Evolutionary conservation across 1,140 invertebrate genomes (phyloP), one percentile per base, ranked within the genome.

Genomic region (Leptinotarsa lineolata): DNA sequence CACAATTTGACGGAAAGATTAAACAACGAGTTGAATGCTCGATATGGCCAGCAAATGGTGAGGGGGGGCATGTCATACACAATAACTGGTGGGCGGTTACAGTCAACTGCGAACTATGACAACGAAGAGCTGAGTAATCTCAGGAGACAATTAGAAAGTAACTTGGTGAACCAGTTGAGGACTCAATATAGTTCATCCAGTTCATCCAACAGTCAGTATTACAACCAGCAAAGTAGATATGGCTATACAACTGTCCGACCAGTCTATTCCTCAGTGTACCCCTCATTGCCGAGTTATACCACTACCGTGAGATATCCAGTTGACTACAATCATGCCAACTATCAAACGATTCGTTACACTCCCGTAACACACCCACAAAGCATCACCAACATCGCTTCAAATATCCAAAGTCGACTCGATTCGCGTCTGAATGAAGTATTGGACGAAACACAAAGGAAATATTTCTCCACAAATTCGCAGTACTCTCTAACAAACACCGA

Each of bases 101-200:
- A 77, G 72, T 46, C 74, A 59, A 71, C 68, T 4, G 78, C 81
- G 3, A 83, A 82, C 68, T 83, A 84, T 58, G 72, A 83, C 11
- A 78, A 78, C 46, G 79, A 80, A 65, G 81, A 84, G 74, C 76
- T 83, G 4, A 71, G 74, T n/a, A 76, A 82, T 66, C 61, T 84
- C 24, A 79, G 72, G 15, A 70, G 72, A 44, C 78, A 81, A 68
- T 65, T 84, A 22, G 81, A 83, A 75, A 72, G 71, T 22, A 72
- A 74, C 67, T 73, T 84, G 15, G 44, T 83, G 20, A 61, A 77
- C 58, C 67, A 82, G 72, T 75, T 84, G 13, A 65, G 81, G 12
- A 66, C 71, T 15, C 70, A 77, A 73, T 68, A 73, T 58, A 45
- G 65, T 67, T 44, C 15, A 8, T 67, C 65, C 12, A 59, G 20